phyloP scores from a whole-genome alignment of 1,140 invertebrate genomes.

The Onthophagus taurus region DNA sequence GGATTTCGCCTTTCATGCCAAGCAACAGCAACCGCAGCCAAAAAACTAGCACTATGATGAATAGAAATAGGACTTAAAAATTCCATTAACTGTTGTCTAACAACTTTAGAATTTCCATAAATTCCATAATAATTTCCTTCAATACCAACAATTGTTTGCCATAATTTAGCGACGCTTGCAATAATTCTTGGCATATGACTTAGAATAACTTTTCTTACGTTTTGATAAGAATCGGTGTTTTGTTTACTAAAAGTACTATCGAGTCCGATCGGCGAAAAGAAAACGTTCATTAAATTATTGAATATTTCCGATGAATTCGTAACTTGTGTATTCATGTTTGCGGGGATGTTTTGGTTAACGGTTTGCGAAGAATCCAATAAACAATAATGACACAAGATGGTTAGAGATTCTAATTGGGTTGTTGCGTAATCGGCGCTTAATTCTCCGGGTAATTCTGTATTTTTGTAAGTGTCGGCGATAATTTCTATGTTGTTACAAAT shows the following conservation, averaged over 20 bases:
- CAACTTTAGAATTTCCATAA: conserved; percentile 51
- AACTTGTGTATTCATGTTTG: conserved; percentile 34
- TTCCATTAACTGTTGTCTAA: conserved; percentile 72
- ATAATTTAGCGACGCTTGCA: conserved; percentile 67
- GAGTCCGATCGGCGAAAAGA: conserved; percentile 39
- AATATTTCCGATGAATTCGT: conserved; percentile 63
- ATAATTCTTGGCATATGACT: conserved; percentile 76
- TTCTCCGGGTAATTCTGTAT: conserved; percentile 26
- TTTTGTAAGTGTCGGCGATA: conserved; percentile 35
- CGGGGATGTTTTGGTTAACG: conserved; percentile 48
- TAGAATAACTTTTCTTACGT: conserved; percentile 62
- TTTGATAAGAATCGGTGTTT: conserved; percentile 43
- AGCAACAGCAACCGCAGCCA: conserved; percentile 78
- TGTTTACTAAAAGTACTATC: conserved; percentile 30
- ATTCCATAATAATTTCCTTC: conserved; percentile 41
- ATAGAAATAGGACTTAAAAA: conserved; percentile 81
- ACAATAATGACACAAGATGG: conserved; percentile 78
- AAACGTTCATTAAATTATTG: conserved; percentile 73
- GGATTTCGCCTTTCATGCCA: conserved; percentile 68
- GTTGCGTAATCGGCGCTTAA: conserved; percentile 65
- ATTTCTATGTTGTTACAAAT: conserved; percentile 75
- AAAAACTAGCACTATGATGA: conserved; percentile 72
- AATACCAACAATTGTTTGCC: conserved; percentile 54
- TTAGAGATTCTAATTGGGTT: conserved; percentile 71
- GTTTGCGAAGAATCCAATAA: conserved; percentile 62